Percentiles rank a stretch among this genome's conserved stretches.
Conservation (phyloP, 2,888 invertebrate species). For the Cerastoderma edule region DNA sequence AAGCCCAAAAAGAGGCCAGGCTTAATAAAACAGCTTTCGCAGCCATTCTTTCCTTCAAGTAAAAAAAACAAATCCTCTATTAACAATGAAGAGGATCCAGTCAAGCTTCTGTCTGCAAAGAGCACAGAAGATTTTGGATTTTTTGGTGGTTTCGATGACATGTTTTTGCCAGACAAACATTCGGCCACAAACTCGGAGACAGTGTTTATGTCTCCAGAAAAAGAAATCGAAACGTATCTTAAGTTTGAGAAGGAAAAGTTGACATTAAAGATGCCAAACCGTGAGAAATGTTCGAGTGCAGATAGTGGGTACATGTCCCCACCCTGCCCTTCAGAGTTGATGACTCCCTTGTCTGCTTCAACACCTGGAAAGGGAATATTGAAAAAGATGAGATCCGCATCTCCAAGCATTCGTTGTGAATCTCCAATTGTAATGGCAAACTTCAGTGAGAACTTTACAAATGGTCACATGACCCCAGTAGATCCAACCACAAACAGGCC, state of each 20-base stretch:
- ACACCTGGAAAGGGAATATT: slow-evolving; percentile 55
- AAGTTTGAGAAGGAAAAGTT: slow-evolving; percentile 40
- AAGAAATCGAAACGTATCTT: slow-evolving; percentile 44
- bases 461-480: slow-evolving; percentile 15
- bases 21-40: slow-evolving; percentile 58
- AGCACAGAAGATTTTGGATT: slow-evolving; percentile 48
- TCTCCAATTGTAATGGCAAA: slow-evolving; percentile 31
- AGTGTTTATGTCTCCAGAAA: slow-evolving; percentile 47
- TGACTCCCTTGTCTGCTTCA: slow-evolving; percentile 31
- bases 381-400: slow-evolving; percentile 48
- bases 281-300: slow-evolving; percentile 49
- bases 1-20: slow-evolving; percentile 60
- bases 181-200: slow-evolving; percentile 32
- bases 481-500: slow-evolving; percentile 30
- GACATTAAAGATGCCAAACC: slow-evolving; percentile 34
- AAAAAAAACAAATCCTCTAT: slow-evolving; percentile 50
- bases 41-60: slow-evolving; percentile 52
- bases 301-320: slow-evolving; percentile 60
- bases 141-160: slow-evolving; percentile 56
- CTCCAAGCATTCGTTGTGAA: slow-evolving; percentile 39
- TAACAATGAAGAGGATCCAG: slow-evolving; percentile 14
- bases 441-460: slow-evolving; percentile 22
- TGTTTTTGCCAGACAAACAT: slow-evolving; percentile 50
- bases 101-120: slow-evolving; percentile 25
- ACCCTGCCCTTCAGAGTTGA: slow-evolving; percentile 30